Evolutionary conservation across 64 coral and sea anemone species (phyloP).

Genomic region (Acropora tenuis): DNA sequence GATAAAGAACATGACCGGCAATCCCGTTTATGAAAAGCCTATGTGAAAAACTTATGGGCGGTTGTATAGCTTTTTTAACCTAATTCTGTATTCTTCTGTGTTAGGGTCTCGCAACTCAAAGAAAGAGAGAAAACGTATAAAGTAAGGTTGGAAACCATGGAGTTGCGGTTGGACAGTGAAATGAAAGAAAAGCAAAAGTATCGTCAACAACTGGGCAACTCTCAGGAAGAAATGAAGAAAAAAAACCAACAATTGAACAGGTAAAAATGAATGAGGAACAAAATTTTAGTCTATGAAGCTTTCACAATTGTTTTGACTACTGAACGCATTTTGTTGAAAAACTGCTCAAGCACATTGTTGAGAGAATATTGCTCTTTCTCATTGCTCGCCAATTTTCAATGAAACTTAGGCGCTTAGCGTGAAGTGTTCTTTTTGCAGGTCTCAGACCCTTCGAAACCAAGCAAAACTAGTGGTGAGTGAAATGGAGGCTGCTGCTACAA

Average conservation of each 20-base stretch:
- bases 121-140: slow-evolving; percentile 22
- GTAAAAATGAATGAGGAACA: not conserved
- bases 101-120: slow-evolving; percentile 9
- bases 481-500: slow-evolving; percentile 93
- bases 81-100: not conserved
- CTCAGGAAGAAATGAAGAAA: slow-evolving; percentile 84
- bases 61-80: not conserved
- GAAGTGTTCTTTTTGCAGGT: slow-evolving; percentile 43
- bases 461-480: slow-evolving; percentile 92
- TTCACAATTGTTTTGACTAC: no score
- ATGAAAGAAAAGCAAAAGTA: slow-evolving; percentile 62
- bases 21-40: no score
- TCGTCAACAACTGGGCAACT: slow-evolving; percentile 55
- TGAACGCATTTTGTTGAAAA: no score
- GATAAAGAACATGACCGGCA: no score
- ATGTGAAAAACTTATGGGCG: no score
- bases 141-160: slow-evolving; percentile 13
- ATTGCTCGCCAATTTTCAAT: not conserved
- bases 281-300: no score
- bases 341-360: no score
- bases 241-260: slow-evolving; percentile 27
- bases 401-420: not conserved
- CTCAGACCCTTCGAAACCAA: slow-evolving; percentile 81
- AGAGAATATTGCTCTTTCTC: not conserved
- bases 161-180: slow-evolving; percentile 40